Conservation (phyloP, 2,888 invertebrate genomes). For the Daptonema setosum region DNA sequence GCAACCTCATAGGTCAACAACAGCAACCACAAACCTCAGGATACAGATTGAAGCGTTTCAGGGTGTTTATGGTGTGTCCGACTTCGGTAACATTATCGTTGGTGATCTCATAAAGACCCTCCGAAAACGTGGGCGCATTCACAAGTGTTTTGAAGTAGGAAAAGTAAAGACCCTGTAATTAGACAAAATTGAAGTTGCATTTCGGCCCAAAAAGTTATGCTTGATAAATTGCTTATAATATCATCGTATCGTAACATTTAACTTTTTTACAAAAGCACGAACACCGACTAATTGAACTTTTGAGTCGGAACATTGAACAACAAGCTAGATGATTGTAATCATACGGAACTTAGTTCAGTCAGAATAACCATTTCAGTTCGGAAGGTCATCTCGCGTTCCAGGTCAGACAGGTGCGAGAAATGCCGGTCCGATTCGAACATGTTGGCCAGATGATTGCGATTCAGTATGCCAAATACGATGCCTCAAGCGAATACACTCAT, state of each 20-base stretch:
- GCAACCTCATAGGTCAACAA: background rate
- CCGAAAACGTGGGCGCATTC: slow-evolving; percentile 40
- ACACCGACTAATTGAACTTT: no score
- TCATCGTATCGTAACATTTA: slow-evolving; percentile 2
- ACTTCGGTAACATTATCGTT: slow-evolving; percentile 56
- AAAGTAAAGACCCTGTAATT: slow-evolving; percentile 52
- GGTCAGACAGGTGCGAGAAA: slow-evolving; percentile 56
- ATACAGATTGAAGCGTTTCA: slow-evolving; percentile 57
- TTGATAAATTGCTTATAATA: slow-evolving; percentile 2
- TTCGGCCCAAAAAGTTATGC: slow-evolving; percentile 3
- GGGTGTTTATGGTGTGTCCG: slow-evolving; percentile 55
- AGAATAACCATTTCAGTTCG: slow-evolving; percentile 67
- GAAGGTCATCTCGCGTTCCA: slow-evolving; percentile 64
- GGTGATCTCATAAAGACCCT: slow-evolving; percentile 41
- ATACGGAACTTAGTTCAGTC: no score
- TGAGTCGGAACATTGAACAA: no score
- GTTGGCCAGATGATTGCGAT: slow-evolving; percentile 41
- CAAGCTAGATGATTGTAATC: no score
- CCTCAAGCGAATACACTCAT: no score
- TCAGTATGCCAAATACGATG: no score
- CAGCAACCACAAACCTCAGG: slow-evolving; percentile 48
- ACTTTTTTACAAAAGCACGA: background rate
- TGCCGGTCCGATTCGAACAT: slow-evolving; percentile 62
- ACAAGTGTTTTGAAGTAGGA: slow-evolving; percentile 63
- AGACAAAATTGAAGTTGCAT: slow-evolving; percentile 1